Percentiles rank a stretch among this genome's conserved stretches.
Conservation (phyloP, 1,140 invertebrate species). For the Camponotus floridanus region DNA sequence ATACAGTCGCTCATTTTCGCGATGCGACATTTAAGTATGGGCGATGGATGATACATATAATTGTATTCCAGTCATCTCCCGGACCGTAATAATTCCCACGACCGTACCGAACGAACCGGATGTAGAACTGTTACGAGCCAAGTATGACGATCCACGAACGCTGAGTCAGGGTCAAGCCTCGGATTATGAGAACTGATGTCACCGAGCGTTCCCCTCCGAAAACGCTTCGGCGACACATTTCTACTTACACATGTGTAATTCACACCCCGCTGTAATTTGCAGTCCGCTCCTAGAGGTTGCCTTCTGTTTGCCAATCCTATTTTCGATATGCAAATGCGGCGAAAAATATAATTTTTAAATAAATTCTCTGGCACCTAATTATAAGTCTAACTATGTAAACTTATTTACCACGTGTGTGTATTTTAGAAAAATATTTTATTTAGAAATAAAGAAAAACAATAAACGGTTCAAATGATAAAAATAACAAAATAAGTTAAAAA, state of each 20-base stretch:
- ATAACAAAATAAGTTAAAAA: too few relatives aligned
- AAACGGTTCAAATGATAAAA: too few relatives aligned
- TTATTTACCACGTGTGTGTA: neutral
- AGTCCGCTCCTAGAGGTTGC: neutral
- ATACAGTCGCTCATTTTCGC: too few relatives aligned
- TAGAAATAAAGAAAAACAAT: too few relatives aligned
- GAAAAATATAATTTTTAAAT: neutral
- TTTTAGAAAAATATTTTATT: neutral
- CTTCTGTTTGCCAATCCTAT: slow-evolving; percentile 35
- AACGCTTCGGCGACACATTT: slow-evolving; percentile 54
- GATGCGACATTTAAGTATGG: neutral
- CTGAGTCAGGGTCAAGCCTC: slow-evolving; percentile 68
- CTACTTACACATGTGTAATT: slow-evolving; percentile 59
- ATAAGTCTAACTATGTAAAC: neutral
- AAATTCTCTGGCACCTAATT: neutral
- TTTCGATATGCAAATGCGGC: neutral
- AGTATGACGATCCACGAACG: slow-evolving; percentile 25
- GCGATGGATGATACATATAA: neutral
- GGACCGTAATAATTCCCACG: neutral
- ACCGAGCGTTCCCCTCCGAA: slow-evolving; percentile 59
- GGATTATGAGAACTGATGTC: slow-evolving; percentile 70
- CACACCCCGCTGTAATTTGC: slow-evolving; percentile 6
- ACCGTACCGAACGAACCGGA: slow-evolving; percentile 31
- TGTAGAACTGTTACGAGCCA: slow-evolving; percentile 50
- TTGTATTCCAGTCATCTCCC: neutral